Evolutionary conservation across 2,113 vertebrate genomes (phyloP).

Genomic region (Galemys pyrenaicus): DNA sequence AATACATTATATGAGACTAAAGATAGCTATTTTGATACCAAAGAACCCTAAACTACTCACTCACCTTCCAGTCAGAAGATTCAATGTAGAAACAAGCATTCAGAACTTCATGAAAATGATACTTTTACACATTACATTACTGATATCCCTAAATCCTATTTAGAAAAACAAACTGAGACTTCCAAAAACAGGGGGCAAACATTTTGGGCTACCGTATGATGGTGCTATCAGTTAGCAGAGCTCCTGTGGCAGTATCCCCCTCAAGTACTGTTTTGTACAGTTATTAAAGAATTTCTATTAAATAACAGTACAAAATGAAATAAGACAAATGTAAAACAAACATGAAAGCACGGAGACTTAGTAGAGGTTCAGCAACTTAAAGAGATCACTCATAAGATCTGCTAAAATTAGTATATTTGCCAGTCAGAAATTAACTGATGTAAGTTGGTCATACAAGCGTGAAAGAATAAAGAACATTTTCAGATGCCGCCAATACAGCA

Average conservation of each 20-base stretch:
- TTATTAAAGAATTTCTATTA: neutral
- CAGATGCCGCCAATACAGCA: neutral
- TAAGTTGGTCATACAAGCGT: neutral
- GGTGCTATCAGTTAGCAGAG: neutral
- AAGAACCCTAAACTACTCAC: neutral
- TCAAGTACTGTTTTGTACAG: neutral
- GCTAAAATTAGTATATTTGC: neutral
- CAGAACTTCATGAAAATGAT: neutral
- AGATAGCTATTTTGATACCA: neutral
- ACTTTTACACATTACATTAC: neutral
- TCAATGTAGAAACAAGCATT: neutral
- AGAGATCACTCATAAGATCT: neutral
- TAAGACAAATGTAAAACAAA: slow-evolving; percentile 17
- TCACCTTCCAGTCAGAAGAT: neutral
- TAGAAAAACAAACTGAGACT: neutral
- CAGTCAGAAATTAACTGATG: neutral
- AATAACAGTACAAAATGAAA: neutral
- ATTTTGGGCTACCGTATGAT: neutral
- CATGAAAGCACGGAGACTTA: slow-evolving; percentile 4
- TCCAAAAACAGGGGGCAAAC: neutral
- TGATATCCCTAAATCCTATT: neutral
- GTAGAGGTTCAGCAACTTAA: slow-evolving; percentile 25
- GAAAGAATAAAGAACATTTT: slow-evolving; percentile 18
- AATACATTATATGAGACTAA: neutral
- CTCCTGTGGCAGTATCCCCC: neutral